Evolutionary conservation across 2,113 vertebrate species (phyloP), one percentile per base, ranked within the genome.

Genomic region (Rhombomys opimus): DNA sequence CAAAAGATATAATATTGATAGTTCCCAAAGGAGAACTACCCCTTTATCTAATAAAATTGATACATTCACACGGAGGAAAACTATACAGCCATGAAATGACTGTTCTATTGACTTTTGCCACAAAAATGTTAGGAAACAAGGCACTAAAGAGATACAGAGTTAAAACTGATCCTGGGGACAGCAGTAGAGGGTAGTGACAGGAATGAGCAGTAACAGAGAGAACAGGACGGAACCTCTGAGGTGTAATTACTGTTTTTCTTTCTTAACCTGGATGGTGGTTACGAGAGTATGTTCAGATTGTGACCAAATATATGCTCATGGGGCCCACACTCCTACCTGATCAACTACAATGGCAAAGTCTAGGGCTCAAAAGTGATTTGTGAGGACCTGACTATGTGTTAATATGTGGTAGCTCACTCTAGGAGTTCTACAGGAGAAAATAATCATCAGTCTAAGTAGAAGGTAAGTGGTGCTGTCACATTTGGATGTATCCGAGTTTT

Each of bases 1-100:
- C 20, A 41, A 87, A 95, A 80, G 46, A 70, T 18, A 81, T 30
- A 88, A 23, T 85, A 59, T 97, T 95, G 91, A 78, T 35, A 81
- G 15, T 11, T 88, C 13, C 38, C 23, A 91, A 91, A 65, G 70
- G 9, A 72, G 95, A 93, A 75, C 38, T 63, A 70, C 10, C 50
- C 63, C 81, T 27, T 61, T 78, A 38, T 15, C 41, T 35, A 41
- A 14, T 54, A 76, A 50, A 91, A 76, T 35, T 12, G 8, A 85
- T 77, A 90, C 1, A 89, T 57, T 84, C 61, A 89, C 14, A 86
- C 1, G 59, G 90, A 14, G 13, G 50, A 38, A 75, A 41, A 72
- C 7, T 27, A 32, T 13, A 61, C 5, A 76, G 7, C 57, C 59
- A 20, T 17, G 61, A 93, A 82, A 65, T 80, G 65, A 94, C 5